Conservation (phyloP, 2,797 vertebrate species). For the Sebastes cheni region DNA sequence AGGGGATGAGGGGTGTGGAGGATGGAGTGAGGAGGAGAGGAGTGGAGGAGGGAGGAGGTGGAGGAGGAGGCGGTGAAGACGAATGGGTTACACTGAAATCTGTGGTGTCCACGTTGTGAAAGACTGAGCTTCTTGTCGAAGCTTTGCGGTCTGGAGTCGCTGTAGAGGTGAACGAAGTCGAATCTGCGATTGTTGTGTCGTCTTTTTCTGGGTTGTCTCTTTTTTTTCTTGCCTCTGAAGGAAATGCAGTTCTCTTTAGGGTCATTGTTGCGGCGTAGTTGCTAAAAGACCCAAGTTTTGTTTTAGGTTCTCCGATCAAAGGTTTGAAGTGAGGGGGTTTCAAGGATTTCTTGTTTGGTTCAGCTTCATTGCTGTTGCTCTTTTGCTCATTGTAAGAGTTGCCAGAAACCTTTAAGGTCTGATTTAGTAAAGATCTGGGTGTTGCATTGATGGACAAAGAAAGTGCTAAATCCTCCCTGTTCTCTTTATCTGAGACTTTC, state of each 20-base stretch:
- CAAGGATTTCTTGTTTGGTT: not conserved
- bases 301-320: not conserved
- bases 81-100: not conserved
- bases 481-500: constrained; percentile 34
- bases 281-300: not conserved
- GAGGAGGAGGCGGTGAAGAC: constrained; percentile 29
- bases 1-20: constrained; percentile 1
- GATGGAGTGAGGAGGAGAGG: constrained; percentile 43
- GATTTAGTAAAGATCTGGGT: not conserved
- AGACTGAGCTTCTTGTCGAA: not conserved
- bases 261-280: not conserved
- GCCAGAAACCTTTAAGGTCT: not conserved
- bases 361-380: not conserved
- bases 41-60: constrained; percentile 38
- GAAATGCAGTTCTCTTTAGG: not conserved
- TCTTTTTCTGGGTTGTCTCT: not conserved
- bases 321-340: not conserved
- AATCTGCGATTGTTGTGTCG: not conserved
- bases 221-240: not conserved
- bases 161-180: not conserved
- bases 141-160: not conserved
- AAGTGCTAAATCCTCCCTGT: not conserved
- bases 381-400: not conserved
- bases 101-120: not conserved
- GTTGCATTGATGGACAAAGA: not conserved